A percentile compares a stretch with the other conserved stretches of the same genome.
Conservation (phyloP, 1,140 invertebrate genomes). For the Cyrtorhinus lividipennis region DNA sequence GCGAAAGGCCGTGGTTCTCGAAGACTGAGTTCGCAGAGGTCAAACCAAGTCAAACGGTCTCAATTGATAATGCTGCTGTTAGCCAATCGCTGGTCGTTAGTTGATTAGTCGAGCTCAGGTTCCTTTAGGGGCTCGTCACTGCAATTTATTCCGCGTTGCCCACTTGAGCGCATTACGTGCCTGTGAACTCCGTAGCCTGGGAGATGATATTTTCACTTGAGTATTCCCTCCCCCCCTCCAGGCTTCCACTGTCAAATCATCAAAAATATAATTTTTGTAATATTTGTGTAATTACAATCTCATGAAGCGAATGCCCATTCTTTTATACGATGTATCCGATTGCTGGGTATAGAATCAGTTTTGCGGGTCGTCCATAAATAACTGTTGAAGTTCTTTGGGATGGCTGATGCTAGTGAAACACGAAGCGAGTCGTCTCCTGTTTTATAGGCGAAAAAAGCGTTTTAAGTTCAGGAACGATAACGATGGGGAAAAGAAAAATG, state of each 20-base stretch:
- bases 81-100: background rate
- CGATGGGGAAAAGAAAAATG: too few relatives aligned
- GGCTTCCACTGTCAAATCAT: background rate
- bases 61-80: background rate
- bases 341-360: too few relatives aligned
- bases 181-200: background rate
- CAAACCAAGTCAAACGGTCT: background rate
- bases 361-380: too few relatives aligned
- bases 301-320: background rate
- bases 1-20: too few relatives aligned
- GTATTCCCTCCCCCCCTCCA: too few relatives aligned
- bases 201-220: too few relatives aligned
- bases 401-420: too few relatives aligned
- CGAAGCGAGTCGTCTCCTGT: too few relatives aligned
- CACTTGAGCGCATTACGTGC: background rate
- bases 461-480: too few relatives aligned
- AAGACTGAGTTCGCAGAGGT: too few relatives aligned
- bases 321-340: background rate
- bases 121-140: background rate
- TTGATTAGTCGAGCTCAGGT: background rate
- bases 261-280: background rate
- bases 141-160: background rate
- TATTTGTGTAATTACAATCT: background rate
- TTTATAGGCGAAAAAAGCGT: too few relatives aligned
- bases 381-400: too few relatives aligned